Percentiles rank a stretch among this genome's conserved stretches.
Conservation (phyloP, 2,888 invertebrate species). For the Shargacucullia verbasci region DNA sequence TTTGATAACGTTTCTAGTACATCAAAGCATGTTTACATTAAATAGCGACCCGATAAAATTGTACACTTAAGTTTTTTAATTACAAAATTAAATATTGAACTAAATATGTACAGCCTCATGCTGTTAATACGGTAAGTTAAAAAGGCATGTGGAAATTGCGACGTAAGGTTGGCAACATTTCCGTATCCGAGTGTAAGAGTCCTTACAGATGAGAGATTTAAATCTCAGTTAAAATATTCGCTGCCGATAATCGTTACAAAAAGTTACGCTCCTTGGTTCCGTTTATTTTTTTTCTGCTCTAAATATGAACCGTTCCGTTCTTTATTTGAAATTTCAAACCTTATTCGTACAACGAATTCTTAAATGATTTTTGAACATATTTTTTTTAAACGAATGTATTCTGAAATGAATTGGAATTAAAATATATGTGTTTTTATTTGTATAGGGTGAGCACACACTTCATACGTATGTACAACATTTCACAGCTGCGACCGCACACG, state of each 20-base stretch:
- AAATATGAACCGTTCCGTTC: slow-evolving; percentile 25
- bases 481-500: slow-evolving; percentile 46
- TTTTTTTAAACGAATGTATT: not conserved
- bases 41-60: slow-evolving; percentile 64
- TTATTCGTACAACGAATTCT: too few species aligned
- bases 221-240: slow-evolving; percentile 74
- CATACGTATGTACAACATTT: slow-evolving; percentile 37
- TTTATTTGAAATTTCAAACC: slow-evolving; percentile 10
- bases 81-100: slow-evolving; percentile 78
- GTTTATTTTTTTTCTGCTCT: slow-evolving; percentile 24
- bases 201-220: slow-evolving; percentile 80
- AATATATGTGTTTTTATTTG: slow-evolving; percentile 17
- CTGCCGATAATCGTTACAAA: slow-evolving; percentile 51
- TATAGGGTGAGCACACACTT: slow-evolving; percentile 21
- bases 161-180: slow-evolving; percentile 85
- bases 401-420: slow-evolving; percentile 18
- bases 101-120: slow-evolving; percentile 70
- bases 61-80: slow-evolving; percentile 73
- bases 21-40: slow-evolving; percentile 49
- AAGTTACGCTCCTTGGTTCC: slow-evolving; percentile 29
- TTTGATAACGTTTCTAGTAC: slow-evolving; percentile 70
- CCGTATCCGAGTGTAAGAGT: slow-evolving; percentile 80
- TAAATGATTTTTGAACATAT: too few species aligned
- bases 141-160: slow-evolving; percentile 87
- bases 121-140: slow-evolving; percentile 81